Percentiles rank a stretch among this genome's conserved stretches.
Evolutionary conservation across 2,888 invertebrate genomes (phyloP).

Genomic region (Cenopis cana): DNA sequence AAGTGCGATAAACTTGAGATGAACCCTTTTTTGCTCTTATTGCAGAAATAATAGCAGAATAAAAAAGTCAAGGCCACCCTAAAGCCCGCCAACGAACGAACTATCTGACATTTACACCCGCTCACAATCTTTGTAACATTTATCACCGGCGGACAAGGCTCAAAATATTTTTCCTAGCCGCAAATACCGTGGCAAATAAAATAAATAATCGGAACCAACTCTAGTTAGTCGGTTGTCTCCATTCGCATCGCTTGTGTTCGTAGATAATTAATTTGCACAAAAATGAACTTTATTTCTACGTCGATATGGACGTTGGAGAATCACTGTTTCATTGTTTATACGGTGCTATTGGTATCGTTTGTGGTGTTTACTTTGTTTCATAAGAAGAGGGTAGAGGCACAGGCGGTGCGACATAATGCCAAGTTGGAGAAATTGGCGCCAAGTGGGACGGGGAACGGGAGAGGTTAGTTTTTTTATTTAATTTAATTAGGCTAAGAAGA

Average conservation of each 20-base stretch:
- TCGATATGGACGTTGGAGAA: constrained; percentile 75
- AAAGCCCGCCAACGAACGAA: constrained; percentile 30
- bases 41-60: constrained; percentile 29
- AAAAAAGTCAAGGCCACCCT: constrained; percentile 38
- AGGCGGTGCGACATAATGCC: constrained; percentile 58
- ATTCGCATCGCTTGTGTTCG: constrained; percentile 29
- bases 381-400: constrained; percentile 69
- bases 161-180: constrained; percentile 13
- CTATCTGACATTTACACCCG: constrained; percentile 25
- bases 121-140: not conserved
- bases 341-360: constrained; percentile 69
- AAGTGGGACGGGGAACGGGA: constrained; percentile 55
- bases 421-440: constrained; percentile 65
- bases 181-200: constrained; percentile 31
- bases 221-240: constrained; percentile 34
- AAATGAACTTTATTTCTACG: constrained; percentile 75
- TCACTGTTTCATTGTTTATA: constrained; percentile 76
- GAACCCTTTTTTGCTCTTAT: constrained; percentile 16
- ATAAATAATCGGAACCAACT: constrained; percentile 39
- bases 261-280: constrained; percentile 40
- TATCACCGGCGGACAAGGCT: not conserved
- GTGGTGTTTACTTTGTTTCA: constrained; percentile 73
- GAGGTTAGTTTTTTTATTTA: constrained; percentile 60
- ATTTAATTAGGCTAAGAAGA: not conserved
- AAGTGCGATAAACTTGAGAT: constrained; percentile 18